Evolutionary conservation across 2,888 invertebrate species (phyloP).

Genomic region (Steinernema scapterisci): DNA sequence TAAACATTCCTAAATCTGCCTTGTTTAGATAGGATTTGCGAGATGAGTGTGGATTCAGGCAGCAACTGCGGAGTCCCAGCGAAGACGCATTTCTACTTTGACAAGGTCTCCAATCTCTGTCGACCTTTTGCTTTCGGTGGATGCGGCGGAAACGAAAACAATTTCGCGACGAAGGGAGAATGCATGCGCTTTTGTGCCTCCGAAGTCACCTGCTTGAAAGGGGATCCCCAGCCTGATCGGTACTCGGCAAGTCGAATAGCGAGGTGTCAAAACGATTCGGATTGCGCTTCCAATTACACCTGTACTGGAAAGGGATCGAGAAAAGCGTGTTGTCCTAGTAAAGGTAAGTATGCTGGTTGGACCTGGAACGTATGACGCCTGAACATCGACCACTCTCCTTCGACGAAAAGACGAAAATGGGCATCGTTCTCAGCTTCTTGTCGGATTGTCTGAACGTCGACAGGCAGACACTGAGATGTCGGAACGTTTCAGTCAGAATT

Average conservation of each 20-base stretch:
- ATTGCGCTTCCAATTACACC: constrained; percentile 55
- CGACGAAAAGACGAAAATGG: too few relatives aligned
- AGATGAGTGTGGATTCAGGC: constrained; percentile 48
- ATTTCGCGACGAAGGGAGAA: constrained; percentile 53
- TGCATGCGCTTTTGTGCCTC: constrained; percentile 53
- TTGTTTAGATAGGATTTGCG: constrained; percentile 53
- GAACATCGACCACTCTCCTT: too few relatives aligned
- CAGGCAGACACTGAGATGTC: too few relatives aligned
- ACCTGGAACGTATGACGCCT: not conserved
- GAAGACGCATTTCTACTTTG: constrained; percentile 52
- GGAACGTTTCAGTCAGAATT: too few relatives aligned
- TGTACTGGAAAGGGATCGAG: constrained; percentile 45
- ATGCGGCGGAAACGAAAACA: constrained; percentile 79
- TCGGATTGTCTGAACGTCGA: too few relatives aligned
- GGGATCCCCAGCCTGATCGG: constrained; percentile 54
- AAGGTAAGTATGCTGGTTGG: too few relatives aligned
- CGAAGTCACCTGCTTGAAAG: constrained; percentile 51
- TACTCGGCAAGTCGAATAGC: constrained; percentile 52
- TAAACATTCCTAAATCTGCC: too few relatives aligned
- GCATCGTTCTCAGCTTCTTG: too few relatives aligned
- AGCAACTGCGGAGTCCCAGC: constrained; percentile 51
- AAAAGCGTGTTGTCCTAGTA: constrained; percentile 54
- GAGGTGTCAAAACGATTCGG: constrained; percentile 48
- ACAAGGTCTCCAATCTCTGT: constrained; percentile 49
- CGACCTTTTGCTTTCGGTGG: constrained; percentile 50